Evolutionary conservation across 2,888 invertebrate species (phyloP), one percentile per base, ranked within the genome.

Genomic region (Mesorhabditis sp.): DNA sequence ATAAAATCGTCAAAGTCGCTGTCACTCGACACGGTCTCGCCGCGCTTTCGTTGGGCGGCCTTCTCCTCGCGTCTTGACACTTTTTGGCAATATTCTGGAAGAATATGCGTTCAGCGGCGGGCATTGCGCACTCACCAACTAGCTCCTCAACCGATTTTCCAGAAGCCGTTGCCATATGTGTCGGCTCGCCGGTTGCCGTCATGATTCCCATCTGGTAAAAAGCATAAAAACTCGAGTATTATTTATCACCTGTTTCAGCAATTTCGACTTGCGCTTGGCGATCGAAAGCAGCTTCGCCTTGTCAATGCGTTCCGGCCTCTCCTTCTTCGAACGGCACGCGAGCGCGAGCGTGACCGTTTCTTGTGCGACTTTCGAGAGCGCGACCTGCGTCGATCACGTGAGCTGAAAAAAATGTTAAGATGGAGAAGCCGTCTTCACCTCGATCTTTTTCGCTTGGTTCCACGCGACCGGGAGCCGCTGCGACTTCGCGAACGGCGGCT

Each of bases 221-320:
- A 50, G 7, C 10, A 50, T 13, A 50, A 13, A 1, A 50, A n/a
- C n/a, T 10, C 58, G n/a, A 2, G 1, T 2, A 50, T 2, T 50
- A n/a, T 50, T 0, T 13, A n/a, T n/a, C n/a, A 50, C 58, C 58
- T 50, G 58, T 50, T 50, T 10, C 58, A 50, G n/a, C 58, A 50
- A 50, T 10, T n/a, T 74, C 42, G 77, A 71, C 62, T 80, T 83
- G 44, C 70, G 74, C 42, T 76, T 76, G 7, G 82, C 82, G 70
- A 82, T 80, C 43, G 72, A 76, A 61, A 82, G 68, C 61, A 82
- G 67, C 62, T 80, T 76, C 6, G 74, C 74, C 65, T 82, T 82
- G 67, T 82, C 80, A 58, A 82, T 81, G 10, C 62, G 65, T 0
- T 71, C 72, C 1, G 7, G 10, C n/a, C 58, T 50, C 1, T 50